Base-by-base conservation (phyloP, 2,888 invertebrate species). In the Petrolisthes cinctipes region DNA sequence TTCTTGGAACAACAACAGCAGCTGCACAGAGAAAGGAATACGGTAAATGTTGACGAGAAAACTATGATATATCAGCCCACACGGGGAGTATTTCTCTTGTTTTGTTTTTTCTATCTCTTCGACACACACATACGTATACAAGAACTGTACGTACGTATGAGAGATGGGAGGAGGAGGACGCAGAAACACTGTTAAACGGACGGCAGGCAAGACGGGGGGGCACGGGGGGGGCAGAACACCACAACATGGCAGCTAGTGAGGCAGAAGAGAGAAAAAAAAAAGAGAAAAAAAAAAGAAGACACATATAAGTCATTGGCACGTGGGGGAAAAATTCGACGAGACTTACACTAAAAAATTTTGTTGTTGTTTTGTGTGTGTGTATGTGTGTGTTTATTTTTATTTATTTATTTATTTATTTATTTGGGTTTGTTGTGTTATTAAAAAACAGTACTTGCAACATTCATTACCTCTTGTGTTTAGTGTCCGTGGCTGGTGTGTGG, bases 151-250 rank as follows among this genome's bases (percentile, higher is more conserved):
- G 89, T 89, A 89, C 89, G 89, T 86, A 89, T 89, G 85, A 89
- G 89, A 89, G 89, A 89, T 89, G 89, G 89, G 89, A 89, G 89
- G 85, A 88, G 89, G 85, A 88, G 89, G 89, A 89, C 89, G 89
- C 85, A 89, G 89, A 71, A 71, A 89, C 89, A 89, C 89, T 87
- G 89, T 89, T 89, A 89, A 85, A 89, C 89, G 89, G 89, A 89
- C 89, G 89, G 89, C 89, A 89, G 89, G 89, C 89, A 89, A 88
- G 85, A 89, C 89, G 87, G 87, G 87, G 89, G 87, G 87, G 85
- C 85, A 82, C 80, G 85, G 87, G 89, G 87, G 83, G 87, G 86
- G 86, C 82, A 89, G 87, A 89, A 89, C 87, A 88, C 85, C 87
- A 89, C 89, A 89, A 89, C 87, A 89, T 89, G 89, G 89, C 89